Evolutionary conservation across 2,888 invertebrate genomes (phyloP).

Genomic region (Microdon myrmicae): DNA sequence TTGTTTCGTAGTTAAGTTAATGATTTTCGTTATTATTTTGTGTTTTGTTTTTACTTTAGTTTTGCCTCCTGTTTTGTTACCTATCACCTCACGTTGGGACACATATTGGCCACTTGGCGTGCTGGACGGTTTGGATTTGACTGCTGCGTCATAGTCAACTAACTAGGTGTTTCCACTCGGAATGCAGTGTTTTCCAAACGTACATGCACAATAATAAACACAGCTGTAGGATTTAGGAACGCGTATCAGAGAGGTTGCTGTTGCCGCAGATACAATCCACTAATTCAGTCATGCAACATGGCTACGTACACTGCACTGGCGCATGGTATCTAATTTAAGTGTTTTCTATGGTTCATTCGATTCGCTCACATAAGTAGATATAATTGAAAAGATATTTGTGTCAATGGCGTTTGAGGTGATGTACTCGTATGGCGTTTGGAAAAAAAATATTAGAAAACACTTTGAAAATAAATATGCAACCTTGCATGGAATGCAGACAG

Average conservation of each 20-base stretch:
- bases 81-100: neutral
- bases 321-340: slow-evolving; percentile 36
- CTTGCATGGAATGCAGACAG: slow-evolving; percentile 48
- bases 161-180: slow-evolving; percentile 26
- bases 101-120: slow-evolving; percentile 5
- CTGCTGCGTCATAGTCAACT: slow-evolving; percentile 11
- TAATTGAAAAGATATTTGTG: slow-evolving; percentile 52
- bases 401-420: slow-evolving; percentile 49
- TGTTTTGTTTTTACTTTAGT: slow-evolving; percentile 8
- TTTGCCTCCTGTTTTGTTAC: neutral
- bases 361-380: slow-evolving; percentile 32
- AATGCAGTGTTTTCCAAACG: slow-evolving; percentile 8
- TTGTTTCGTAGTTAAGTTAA: slow-evolving; percentile 18
- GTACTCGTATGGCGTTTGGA: slow-evolving; percentile 36
- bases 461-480: slow-evolving; percentile 10
- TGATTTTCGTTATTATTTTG: slow-evolving; percentile 16
- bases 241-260: slow-evolving; percentile 2
- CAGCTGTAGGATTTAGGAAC: slow-evolving; percentile 12
- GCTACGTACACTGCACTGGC: slow-evolving; percentile 11
- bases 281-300: slow-evolving; percentile 23
- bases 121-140: slow-evolving; percentile 8
- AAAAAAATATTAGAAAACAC: slow-evolving; percentile 1
- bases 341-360: slow-evolving; percentile 40
- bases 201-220: too few relatives aligned
- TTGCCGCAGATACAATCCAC: slow-evolving; percentile 20